Conservation (phyloP, 1,140 invertebrate genomes). For the Drosophila orena region DNA sequence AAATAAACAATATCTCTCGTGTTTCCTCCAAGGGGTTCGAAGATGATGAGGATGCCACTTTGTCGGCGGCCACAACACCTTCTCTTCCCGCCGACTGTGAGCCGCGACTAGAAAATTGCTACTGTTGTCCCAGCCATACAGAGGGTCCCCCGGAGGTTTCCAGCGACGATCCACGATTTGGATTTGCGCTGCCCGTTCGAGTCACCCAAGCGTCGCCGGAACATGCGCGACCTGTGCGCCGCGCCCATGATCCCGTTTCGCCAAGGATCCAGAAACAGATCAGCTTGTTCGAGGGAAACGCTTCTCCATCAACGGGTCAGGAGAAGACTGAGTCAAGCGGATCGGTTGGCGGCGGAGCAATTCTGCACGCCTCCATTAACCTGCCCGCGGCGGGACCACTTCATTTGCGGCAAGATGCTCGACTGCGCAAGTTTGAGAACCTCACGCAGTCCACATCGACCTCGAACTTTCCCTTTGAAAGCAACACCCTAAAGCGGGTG, state of each 20-base stretch:
- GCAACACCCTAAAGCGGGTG: constrained; percentile 70
- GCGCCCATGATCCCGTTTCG: constrained; percentile 70
- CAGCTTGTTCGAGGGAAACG: constrained; percentile 71
- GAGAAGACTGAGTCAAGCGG: constrained; percentile 7
- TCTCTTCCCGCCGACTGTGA: constrained; percentile 67
- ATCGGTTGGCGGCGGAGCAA: constrained; percentile 23
- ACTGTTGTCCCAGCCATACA: constrained; percentile 68
- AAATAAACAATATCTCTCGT: no score
- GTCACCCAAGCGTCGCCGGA: constrained; percentile 64
- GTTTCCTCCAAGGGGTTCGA: constrained; percentile 61
- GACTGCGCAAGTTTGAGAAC: constrained; percentile 75
- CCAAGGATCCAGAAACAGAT: constrained; percentile 81
- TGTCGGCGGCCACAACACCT: constrained; percentile 85
- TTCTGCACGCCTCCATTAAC: constrained; percentile 74
- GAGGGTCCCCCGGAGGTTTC: constrained; percentile 66
- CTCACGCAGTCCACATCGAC: constrained; percentile 80
- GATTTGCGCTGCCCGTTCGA: constrained; percentile 57
- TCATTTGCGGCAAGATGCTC: constrained; percentile 69
- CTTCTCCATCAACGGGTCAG: not conserved
- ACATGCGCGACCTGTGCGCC: constrained; percentile 49
- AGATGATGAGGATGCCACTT: constrained; percentile 86
- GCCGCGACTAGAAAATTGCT: constrained; percentile 65
- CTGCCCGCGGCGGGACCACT: constrained; percentile 58
- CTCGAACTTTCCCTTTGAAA: constrained; percentile 81
- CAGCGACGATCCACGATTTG: constrained; percentile 60